phyloP scores from a whole-genome alignment of 1,140 invertebrate species.

The Bombus fervidus region DNA sequence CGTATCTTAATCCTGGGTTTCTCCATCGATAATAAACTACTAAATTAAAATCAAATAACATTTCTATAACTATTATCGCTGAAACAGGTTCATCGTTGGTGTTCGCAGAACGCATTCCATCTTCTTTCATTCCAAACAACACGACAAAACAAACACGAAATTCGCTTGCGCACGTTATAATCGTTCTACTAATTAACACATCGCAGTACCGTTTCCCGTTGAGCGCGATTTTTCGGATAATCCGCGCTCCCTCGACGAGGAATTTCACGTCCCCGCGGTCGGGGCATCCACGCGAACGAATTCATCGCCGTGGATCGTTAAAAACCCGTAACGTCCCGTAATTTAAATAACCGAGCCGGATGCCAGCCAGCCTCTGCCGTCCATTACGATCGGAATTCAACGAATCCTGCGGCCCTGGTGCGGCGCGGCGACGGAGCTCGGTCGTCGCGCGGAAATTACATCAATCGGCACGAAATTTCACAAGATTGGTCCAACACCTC shows the following conservation, averaged over 20 bases:
- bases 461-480: conserved; percentile 61
- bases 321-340: conserved; percentile 9
- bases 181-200: neutral
- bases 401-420: conserved; percentile 9
- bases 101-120: too few relatives aligned
- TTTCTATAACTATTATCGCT: neutral
- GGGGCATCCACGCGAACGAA: conserved; percentile 13
- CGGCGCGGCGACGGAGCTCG: conserved; percentile 31
- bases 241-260: neutral
- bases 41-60: neutral
- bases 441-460: conserved; percentile 53
- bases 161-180: neutral
- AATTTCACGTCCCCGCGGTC: neutral
- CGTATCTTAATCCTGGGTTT: neutral
- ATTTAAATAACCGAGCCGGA: conserved; percentile 10
- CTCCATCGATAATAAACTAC: neutral
- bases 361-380: neutral
- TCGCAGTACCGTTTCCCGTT: too few relatives aligned
- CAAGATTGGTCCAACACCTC: conserved; percentile 51
- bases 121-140: neutral
- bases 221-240: conserved; percentile 17
- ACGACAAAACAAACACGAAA: neutral
- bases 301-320: conserved; percentile 19
- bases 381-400: conserved; percentile 47
- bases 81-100: neutral